These are phyloP conservation scores for Drosophila auraria DNA, from an alignment of 1,140 invertebrate genomes.

Conservation along the genomic window DNA sequence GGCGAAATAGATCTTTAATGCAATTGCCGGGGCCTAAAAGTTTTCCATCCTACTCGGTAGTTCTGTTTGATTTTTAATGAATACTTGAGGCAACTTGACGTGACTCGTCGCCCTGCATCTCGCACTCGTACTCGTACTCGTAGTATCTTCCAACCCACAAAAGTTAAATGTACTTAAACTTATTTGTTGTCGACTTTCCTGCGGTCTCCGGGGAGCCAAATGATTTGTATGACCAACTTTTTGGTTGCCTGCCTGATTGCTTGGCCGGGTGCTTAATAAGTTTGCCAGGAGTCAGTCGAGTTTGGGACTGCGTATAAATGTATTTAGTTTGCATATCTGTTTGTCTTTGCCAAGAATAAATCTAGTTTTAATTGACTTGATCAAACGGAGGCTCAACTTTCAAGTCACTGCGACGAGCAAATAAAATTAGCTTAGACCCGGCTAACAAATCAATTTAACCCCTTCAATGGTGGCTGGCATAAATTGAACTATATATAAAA, in stretches of 20 bases:
- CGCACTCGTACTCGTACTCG: not conserved
- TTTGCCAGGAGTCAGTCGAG: conserved; percentile 31
- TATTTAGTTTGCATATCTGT: conserved; percentile 50
- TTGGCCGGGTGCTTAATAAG: conserved; percentile 59
- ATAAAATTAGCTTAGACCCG: conserved; percentile 1
- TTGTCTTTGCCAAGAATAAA: conserved; percentile 53
- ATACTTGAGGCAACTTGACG: conserved; percentile 53
- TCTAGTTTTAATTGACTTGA: conserved; percentile 68
- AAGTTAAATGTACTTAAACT: conserved; percentile 71
- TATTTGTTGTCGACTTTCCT: conserved; percentile 64
- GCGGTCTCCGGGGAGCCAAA: conserved; percentile 45
- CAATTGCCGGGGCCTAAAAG: conserved; percentile 57
- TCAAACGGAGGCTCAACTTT: conserved; percentile 35
- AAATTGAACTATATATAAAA: not conserved
- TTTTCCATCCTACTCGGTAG: conserved; percentile 34
- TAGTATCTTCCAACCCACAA: conserved; percentile 41
- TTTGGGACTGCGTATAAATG: conserved; percentile 33
- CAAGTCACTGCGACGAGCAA: conserved; percentile 9
- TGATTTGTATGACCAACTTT: conserved; percentile 70
- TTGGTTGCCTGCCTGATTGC: conserved; percentile 49
- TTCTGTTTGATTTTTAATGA: conserved; percentile 71
- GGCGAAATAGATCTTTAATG: conserved; percentile 67
- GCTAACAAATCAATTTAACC: conserved; percentile 6
- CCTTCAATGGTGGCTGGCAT: too few species aligned
- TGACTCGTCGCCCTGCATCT: conserved; percentile 11